Conservation (phyloP, 2,888 invertebrate species). For the Entomobrya multifasciata region DNA sequence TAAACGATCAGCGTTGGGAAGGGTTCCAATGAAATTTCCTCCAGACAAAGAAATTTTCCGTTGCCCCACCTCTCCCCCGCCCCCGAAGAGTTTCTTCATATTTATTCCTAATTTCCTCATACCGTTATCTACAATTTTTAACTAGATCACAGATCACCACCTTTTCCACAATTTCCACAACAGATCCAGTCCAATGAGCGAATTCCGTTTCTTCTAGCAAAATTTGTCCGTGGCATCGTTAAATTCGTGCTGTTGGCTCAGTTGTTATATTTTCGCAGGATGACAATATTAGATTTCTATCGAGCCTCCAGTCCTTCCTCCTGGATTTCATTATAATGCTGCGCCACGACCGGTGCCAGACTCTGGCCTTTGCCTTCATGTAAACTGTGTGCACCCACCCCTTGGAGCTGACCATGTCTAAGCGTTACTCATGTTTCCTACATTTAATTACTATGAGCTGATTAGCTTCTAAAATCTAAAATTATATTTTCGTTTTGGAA, state of each 20-base stretch:
- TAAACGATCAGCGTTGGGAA: constrained; percentile 93
- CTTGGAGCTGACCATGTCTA: not conserved
- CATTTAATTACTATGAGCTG: too few relatives aligned
- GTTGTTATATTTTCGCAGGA: constrained; percentile 98
- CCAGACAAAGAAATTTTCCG: constrained; percentile 93
- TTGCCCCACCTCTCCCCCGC: constrained; percentile 83
- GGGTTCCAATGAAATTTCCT: constrained; percentile 98
- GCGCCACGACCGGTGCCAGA: constrained; percentile 86
- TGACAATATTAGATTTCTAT: constrained; percentile 93
- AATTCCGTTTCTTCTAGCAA: constrained; percentile 16
- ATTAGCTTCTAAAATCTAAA: too few relatives aligned
- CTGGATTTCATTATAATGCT: constrained; percentile 95
- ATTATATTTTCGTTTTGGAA: too few relatives aligned
- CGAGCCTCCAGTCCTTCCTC: constrained; percentile 91
- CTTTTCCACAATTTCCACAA: constrained; percentile 99
- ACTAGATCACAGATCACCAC: constrained; percentile 96
- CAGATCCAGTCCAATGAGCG: constrained; percentile 92
- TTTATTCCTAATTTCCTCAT: constrained; percentile 85
- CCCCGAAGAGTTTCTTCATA: constrained; percentile 65
- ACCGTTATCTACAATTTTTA: constrained; percentile 87
- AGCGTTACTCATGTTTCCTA: too few relatives aligned
- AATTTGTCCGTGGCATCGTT: constrained; percentile 76
- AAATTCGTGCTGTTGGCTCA: constrained; percentile 99
- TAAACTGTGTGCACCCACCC: not conserved
- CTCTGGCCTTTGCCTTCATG: too few relatives aligned